phyloP scores from a whole-genome alignment of 2,113 vertebrate species.

The Mystacornis crossleyi region DNA sequence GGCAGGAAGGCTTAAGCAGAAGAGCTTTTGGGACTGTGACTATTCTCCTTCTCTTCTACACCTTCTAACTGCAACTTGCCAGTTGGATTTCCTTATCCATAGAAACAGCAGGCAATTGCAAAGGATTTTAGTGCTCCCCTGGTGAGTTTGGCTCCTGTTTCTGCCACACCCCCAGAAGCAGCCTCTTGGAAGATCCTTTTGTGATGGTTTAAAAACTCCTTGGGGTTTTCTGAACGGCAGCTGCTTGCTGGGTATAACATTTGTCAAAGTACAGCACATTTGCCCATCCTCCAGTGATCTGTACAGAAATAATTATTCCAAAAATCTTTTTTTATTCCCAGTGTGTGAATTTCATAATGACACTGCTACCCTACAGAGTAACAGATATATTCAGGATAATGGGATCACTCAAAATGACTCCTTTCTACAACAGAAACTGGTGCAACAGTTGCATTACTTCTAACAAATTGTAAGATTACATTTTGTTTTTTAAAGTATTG shows the following conservation, averaged over 20 bases:
- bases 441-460: background rate
- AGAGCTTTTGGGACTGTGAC: background rate
- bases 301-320: background rate
- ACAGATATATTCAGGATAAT: background rate
- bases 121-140: background rate
- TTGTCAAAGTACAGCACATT: background rate
- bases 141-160: background rate
- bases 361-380: background rate
- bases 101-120: background rate
- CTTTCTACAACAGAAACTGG: background rate
- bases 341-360: background rate
- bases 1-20: background rate
- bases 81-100: background rate
- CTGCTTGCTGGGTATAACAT: background rate
- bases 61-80: background rate
- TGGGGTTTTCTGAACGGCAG: background rate
- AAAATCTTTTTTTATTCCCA: background rate
- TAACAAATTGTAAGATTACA: background rate
- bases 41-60: background rate
- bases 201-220: background rate
- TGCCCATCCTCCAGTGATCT: background rate
- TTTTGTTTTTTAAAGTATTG: background rate
- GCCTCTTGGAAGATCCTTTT: background rate
- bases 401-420: background rate
- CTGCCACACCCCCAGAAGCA: background rate